Percentiles rank a stretch among this genome's conserved stretches.
phyloP scores from a whole-genome alignment of 1,140 invertebrate genomes.

The Archegozetes longisetosus region DNA sequence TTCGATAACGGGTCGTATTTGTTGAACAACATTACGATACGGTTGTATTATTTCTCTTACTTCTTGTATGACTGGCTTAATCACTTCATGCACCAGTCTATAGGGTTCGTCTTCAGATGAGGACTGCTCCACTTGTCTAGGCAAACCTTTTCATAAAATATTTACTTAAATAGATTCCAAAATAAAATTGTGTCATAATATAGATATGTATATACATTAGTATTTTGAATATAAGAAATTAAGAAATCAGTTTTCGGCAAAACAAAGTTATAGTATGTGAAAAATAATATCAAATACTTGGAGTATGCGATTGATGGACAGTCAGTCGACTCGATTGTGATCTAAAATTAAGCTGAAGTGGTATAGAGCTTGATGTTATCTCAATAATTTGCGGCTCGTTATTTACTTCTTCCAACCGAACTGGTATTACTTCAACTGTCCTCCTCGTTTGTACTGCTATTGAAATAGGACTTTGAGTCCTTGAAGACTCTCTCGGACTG shows the following conservation, averaged over 20 bases:
- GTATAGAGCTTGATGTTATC: constrained; percentile 6
- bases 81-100: background rate
- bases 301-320: constrained; percentile 6
- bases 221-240: too few species aligned
- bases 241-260: too few species aligned
- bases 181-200: too few species aligned
- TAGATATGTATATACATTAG: too few species aligned
- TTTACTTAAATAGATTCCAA: too few species aligned
- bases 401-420: constrained; percentile 2
- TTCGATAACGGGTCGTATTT: background rate
- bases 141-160: background rate
- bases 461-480: background rate
- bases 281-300: background rate
- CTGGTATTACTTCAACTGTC: constrained; percentile 11
- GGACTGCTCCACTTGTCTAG: background rate
- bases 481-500: too few species aligned
- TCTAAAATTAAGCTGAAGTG: constrained; percentile 4
- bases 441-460: constrained; percentile 3
- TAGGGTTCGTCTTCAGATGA: background rate
- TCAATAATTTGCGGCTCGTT: constrained; percentile 12
- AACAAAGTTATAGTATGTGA: background rate
- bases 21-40: background rate
- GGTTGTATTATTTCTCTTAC: background rate
- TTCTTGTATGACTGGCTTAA: background rate
- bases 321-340: constrained; percentile 5